These are phyloP conservation scores for Drosophila antonietae DNA, from an alignment of 2,888 invertebrate species.

Conservation along the genomic window DNA sequence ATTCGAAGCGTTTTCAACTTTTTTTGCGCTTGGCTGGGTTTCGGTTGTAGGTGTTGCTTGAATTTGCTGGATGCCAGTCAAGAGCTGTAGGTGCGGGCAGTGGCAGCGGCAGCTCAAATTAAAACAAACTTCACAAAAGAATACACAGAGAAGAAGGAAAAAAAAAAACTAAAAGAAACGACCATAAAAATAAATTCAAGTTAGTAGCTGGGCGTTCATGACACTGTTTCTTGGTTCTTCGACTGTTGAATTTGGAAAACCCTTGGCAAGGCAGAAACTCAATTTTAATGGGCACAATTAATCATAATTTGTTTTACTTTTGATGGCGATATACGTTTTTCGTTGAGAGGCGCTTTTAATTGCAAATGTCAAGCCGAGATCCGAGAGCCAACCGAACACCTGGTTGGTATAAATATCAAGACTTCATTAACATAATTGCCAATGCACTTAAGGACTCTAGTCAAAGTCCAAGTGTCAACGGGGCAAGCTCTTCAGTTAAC, in stretches of 20 bases:
- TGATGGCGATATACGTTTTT: conserved; percentile 44
- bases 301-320: conserved; percentile 75
- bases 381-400: conserved; percentile 49
- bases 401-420: conserved; percentile 57
- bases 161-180: conserved; percentile 18
- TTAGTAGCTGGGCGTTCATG: conserved; percentile 71
- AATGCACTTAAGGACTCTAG: conserved; percentile 36
- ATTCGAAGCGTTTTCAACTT: conserved; percentile 77
- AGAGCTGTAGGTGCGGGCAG: conserved; percentile 16
- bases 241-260: conserved; percentile 60
- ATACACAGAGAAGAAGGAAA: conserved; percentile 31
- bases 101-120: conserved; percentile 62
- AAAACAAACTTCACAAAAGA: conserved; percentile 64
- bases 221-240: conserved; percentile 68
- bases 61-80: conserved; percentile 28
- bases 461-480: conserved; percentile 60
- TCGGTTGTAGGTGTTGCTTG: conserved; percentile 68
- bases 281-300: conserved; percentile 76
- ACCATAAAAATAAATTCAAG: conserved; percentile 60
- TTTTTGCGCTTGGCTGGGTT: conserved; percentile 81
- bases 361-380: conserved; percentile 13
- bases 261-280: conserved; percentile 71
- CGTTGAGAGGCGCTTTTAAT: conserved; percentile 39
- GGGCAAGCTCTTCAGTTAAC: conserved; percentile 49
- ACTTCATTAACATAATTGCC: conserved; percentile 62